These are phyloP conservation scores for Coenonympha arcania DNA, from an alignment of 2,888 invertebrate species.

Conservation along the genomic window DNA sequence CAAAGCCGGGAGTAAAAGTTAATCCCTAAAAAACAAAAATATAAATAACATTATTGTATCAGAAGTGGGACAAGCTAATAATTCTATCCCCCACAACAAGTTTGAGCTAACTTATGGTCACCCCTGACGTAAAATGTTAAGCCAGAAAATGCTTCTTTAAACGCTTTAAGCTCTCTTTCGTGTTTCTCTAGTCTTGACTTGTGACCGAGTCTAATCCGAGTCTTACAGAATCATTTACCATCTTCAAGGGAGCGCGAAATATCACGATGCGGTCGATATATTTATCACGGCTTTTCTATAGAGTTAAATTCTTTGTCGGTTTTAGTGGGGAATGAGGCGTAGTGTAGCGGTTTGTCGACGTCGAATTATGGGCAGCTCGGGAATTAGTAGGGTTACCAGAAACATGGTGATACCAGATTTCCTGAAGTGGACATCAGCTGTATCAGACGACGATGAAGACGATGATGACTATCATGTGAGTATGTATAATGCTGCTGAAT, in stretches of 20 bases:
- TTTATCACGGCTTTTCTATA: background rate
- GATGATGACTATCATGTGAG: background rate
- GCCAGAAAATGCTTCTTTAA: background rate
- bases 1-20: no score
- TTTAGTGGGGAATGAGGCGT: conserved; percentile 13
- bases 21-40: no score
- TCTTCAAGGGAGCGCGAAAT: background rate
- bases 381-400: conserved; percentile 17
- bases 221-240: background rate
- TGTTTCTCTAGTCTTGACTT: background rate
- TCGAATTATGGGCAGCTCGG: conserved; percentile 21
- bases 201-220: background rate
- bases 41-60: no score
- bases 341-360: conserved; percentile 21
- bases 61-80: no score
- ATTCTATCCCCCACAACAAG: background rate
- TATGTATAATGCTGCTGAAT: no score
- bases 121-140: background rate
- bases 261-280: conserved; percentile 7
- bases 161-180: background rate
- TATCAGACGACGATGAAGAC: background rate
- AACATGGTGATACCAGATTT: background rate
- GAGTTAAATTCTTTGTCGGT: conserved; percentile 14
- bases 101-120: background rate
- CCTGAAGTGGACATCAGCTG: background rate